Evolutionary conservation across 2,888 invertebrate species (phyloP).

Genomic region (Caenorhabditis imperialis): DNA sequence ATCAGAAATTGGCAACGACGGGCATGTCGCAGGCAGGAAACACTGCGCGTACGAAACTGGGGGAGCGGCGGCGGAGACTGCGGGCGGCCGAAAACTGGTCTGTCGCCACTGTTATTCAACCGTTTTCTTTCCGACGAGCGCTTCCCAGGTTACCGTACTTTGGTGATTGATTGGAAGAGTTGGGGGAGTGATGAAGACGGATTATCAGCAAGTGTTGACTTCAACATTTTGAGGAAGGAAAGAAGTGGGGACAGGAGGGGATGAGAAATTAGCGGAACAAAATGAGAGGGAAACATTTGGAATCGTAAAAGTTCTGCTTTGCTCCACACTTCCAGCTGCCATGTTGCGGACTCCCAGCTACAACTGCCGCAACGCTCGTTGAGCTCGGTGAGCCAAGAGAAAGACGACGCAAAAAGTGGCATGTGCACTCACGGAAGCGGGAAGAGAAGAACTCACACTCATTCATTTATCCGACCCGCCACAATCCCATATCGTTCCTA

Average conservation of each 20-base stretch:
- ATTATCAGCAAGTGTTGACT: too few species aligned
- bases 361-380: neutral
- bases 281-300: constrained; percentile 3
- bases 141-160: too few species aligned
- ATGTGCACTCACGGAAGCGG: constrained; percentile 30
- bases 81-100: constrained; percentile 3
- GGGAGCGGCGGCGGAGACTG: too few species aligned
- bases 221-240: too few species aligned
- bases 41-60: constrained; percentile 23
- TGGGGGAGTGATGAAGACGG: too few species aligned
- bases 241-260: constrained; percentile 9
- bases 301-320: neutral
- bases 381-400: constrained; percentile 20
- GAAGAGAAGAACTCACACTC: constrained; percentile 36
- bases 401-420: constrained; percentile 30
- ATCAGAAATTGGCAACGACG: constrained; percentile 29
- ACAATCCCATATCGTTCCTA: constrained; percentile 47
- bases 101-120: neutral
- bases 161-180: too few species aligned
- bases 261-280: constrained; percentile 1
- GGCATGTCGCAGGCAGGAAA: constrained; percentile 24
- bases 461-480: constrained; percentile 47
- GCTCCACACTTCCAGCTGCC: neutral
- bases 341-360: constrained; percentile 9
- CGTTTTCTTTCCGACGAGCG: neutral